Percentiles rank a stretch among this genome's conserved stretches.
Evolutionary conservation across 2,113 vertebrate species (phyloP).

Genomic region (Rhinolophus sinicus): DNA sequence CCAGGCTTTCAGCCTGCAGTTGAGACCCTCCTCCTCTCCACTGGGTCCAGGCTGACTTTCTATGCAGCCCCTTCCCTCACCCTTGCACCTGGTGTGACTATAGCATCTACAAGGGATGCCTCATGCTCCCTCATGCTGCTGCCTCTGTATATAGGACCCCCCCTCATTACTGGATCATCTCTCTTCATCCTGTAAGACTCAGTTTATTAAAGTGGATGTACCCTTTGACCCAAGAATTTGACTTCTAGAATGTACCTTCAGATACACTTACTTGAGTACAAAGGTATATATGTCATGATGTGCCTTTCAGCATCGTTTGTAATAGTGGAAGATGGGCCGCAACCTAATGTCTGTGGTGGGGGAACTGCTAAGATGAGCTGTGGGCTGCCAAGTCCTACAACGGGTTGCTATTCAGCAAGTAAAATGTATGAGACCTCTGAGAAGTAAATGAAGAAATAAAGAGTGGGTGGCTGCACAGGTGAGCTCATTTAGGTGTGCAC

Average conservation of each 20-base stretch:
- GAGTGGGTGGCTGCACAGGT: too few species aligned
- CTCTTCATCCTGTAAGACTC: background rate
- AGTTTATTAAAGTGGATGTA: background rate
- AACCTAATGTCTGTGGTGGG: background rate
- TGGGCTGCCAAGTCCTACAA: background rate
- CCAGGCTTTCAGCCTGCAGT: background rate
- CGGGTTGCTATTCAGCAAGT: background rate
- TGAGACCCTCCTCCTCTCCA: background rate
- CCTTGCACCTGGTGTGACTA: background rate
- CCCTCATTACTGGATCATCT: background rate
- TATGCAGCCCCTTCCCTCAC: background rate
- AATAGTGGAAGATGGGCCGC: background rate
- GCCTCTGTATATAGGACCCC: background rate
- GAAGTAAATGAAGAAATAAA: background rate
- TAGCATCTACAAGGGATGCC: background rate
- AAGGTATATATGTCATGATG: background rate
- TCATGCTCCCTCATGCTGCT: background rate
- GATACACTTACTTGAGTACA: background rate
- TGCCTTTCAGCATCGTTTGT: background rate
- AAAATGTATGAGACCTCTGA: background rate
- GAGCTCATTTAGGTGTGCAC: background rate
- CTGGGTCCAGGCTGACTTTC: background rate
- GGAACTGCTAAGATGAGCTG: background rate
- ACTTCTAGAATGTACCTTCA: background rate
- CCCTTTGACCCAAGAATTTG: background rate